Evolutionary conservation across 1,140 invertebrate genomes (phyloP).

Genomic region (Aphaenogaster rudis): DNA sequence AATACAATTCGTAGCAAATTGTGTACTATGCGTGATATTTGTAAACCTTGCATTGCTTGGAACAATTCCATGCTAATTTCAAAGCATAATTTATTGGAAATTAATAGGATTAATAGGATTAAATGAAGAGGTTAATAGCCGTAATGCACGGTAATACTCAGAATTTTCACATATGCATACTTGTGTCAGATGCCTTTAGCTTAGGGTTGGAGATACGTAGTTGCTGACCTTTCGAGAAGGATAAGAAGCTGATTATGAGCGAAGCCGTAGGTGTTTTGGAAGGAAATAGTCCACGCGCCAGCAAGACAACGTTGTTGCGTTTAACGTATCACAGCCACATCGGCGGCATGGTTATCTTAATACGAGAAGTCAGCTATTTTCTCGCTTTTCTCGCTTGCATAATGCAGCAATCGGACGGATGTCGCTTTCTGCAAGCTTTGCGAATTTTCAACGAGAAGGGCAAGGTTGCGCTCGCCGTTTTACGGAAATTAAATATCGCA

Average conservation of each 20-base stretch:
- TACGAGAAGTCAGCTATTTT: constrained; percentile 27
- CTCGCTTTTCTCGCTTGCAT: background rate
- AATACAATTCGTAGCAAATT: background rate
- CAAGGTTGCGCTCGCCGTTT: background rate
- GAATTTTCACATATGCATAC: background rate
- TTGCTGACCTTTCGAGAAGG: constrained; percentile 29
- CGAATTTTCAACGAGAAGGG: constrained; percentile 1
- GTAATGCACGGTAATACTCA: background rate
- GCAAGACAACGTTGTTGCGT: constrained; percentile 7
- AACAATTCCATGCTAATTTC: background rate
- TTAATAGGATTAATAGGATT: constrained; percentile 9
- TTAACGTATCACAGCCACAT: background rate
- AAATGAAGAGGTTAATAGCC: background rate
- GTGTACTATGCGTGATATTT: background rate
- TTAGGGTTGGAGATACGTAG: background rate
- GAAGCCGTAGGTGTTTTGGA: constrained; percentile 22
- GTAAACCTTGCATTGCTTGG: background rate
- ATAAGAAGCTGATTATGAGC: constrained; percentile 28
- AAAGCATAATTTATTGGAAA: background rate
- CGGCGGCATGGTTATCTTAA: background rate
- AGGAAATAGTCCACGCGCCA: background rate
- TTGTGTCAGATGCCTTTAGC: background rate
- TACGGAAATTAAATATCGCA: background rate
- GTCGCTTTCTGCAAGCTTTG: background rate
- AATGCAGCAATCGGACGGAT: constrained; percentile 2